Conservation (phyloP, 2,888 invertebrate genomes). For the Malthinus flaveolus region DNA sequence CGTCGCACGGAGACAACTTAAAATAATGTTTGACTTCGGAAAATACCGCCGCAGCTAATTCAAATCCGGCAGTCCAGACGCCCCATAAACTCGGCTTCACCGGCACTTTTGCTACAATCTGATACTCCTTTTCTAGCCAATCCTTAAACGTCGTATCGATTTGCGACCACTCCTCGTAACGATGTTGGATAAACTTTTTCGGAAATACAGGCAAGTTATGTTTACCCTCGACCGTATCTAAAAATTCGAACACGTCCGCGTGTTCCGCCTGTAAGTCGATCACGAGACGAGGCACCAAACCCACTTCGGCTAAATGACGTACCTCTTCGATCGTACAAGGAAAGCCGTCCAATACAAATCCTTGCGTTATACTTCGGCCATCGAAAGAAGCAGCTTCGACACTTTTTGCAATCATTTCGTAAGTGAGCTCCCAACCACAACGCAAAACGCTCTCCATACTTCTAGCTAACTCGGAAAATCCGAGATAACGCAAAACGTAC, state of each 20-base stretch:
- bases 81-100: slow-evolving; percentile 61
- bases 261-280: slow-evolving; percentile 57
- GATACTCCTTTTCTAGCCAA: slow-evolving; percentile 60
- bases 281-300: slow-evolving; percentile 62
- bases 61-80: slow-evolving; percentile 55
- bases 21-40: slow-evolving; percentile 59
- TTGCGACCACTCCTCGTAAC: slow-evolving; percentile 55
- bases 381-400: slow-evolving; percentile 60
- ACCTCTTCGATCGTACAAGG: slow-evolving; percentile 59
- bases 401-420: slow-evolving; percentile 57
- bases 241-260: slow-evolving; percentile 52
- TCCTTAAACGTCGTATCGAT: slow-evolving; percentile 49
- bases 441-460: slow-evolving; percentile 52
- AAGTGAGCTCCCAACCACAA: slow-evolving; percentile 54
- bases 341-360: slow-evolving; percentile 67
- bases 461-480: slow-evolving; percentile 58
- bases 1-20: slow-evolving; percentile 53
- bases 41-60: slow-evolving; percentile 50
- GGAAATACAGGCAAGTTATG: slow-evolving; percentile 38
- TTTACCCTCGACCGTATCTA: slow-evolving; percentile 49
- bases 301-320: slow-evolving; percentile 55
- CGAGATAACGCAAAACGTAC: slow-evolving; percentile 56
- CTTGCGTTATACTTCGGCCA: slow-evolving; percentile 57
- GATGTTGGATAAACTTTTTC: slow-evolving; percentile 51
- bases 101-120: slow-evolving; percentile 58